Evolutionary conservation across 2,888 invertebrate genomes (phyloP).

Genomic region (Synergus japonicus): DNA sequence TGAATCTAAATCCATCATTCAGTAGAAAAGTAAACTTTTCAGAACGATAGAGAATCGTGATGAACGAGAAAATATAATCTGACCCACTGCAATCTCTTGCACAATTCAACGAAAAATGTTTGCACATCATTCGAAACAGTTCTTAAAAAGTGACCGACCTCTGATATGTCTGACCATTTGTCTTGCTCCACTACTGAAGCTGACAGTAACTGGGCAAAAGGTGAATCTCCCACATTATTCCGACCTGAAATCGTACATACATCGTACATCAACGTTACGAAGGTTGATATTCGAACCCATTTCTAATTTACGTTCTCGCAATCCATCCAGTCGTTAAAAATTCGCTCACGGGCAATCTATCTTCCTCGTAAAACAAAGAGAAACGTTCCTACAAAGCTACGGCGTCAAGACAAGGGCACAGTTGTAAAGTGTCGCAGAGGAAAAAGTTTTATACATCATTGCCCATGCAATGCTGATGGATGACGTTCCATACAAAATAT

Average conservation of each 20-base stretch:
- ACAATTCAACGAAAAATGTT: constrained; percentile 3
- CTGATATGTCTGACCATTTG: constrained; percentile 54
- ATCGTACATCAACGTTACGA: constrained; percentile 49
- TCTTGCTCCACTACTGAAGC: constrained; percentile 53
- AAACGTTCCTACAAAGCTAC: constrained; percentile 35
- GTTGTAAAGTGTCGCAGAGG: constrained; percentile 19
- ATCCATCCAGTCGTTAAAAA: constrained; percentile 42
- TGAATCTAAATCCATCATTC: background rate
- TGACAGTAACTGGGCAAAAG: constrained; percentile 15
- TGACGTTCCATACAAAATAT: background rate
- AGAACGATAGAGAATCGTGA: background rate
- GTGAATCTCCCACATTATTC: constrained; percentile 19
- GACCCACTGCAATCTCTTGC: background rate
- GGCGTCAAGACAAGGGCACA: constrained; percentile 19
- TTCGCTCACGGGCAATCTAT: constrained; percentile 46
- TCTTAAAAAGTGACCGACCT: constrained; percentile 11
- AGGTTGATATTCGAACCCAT: constrained; percentile 50
- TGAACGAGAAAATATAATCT: constrained; percentile 24
- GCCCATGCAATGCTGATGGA: background rate
- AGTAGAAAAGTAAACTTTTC: background rate
- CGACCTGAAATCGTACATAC: too few species aligned
- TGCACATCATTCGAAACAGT: constrained; percentile 16
- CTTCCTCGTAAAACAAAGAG: constrained; percentile 46
- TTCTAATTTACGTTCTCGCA: constrained; percentile 51
- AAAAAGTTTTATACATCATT: background rate